Conservation (phyloP, 2,113 vertebrate species). For the Emydura subglobosa region DNA sequence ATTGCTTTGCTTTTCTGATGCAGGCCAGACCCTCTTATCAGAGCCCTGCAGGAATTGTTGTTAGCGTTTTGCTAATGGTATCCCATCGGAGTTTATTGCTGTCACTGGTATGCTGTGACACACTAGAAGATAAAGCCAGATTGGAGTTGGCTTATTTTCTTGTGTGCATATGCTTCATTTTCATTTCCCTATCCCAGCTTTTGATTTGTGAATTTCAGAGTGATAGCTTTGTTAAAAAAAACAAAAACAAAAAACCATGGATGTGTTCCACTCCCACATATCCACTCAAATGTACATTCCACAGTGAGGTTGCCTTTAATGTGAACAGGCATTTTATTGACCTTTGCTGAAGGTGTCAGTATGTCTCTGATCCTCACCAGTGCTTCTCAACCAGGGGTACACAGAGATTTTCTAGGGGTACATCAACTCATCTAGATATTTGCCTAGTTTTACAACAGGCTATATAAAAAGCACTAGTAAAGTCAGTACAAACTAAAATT, state of each 20-base stretch:
- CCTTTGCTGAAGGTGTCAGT: not conserved
- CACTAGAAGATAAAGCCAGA: not conserved
- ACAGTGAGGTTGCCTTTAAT: not conserved
- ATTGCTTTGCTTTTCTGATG: conserved; percentile 29
- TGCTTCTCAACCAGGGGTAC: too few relatives aligned
- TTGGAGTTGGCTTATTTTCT: not conserved
- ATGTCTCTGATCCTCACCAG: not conserved
- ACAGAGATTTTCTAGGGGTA: too few relatives aligned
- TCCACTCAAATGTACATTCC: not conserved
- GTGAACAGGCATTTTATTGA: not conserved
- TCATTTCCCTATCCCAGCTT: not conserved
- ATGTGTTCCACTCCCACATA: not conserved
- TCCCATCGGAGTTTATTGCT: not conserved
- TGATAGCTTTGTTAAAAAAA: not conserved
- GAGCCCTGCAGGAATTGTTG: conserved; percentile 17
- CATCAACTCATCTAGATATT: too few relatives aligned
- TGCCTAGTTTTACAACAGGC: too few relatives aligned
- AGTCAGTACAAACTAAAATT: too few relatives aligned
- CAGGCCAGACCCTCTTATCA: not conserved
- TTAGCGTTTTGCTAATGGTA: not conserved
- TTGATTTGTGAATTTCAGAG: not conserved
- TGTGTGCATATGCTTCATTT: not conserved
- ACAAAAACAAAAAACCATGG: not conserved
- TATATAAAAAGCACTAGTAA: too few relatives aligned
- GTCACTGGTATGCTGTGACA: not conserved